Base-by-base conservation (phyloP, 2,888 invertebrate genomes). In the Slavum lentiscoides region DNA sequence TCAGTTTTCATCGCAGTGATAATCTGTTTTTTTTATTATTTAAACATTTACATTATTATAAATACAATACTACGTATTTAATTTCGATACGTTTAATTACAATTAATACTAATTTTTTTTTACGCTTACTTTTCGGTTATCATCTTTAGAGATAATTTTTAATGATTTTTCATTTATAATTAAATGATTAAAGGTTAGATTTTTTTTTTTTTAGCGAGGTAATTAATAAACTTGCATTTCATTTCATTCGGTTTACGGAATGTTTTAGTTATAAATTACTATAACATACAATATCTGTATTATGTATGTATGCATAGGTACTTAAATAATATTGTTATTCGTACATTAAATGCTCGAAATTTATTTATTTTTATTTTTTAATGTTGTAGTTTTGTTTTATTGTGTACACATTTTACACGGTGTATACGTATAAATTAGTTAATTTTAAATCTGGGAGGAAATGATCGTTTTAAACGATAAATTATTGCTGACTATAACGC, bases 131-230 rank as follows among this genome's bases (percentile, higher is more conserved):
- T 68, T 53, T 68, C 39, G 39, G 30, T 30, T 30, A 30, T 70
- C 58, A 59, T 59, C 72, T 58, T 39, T 21, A n/a, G 4, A 39
- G 72, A 70, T 70, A 70, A 59, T 43, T 30, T 55, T 70, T 53
- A 30, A 64, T 64, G 37, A 43, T 59, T 37, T 53, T 9, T 49
- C n/a, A 15, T 64, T 37, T 66, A 21, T 39, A 37, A 72, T 59
- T 39, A 21, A 72, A 59, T 21, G 15, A 59, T n/a, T 39, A 66
- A 72, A 72, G 72, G 39, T 72, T 72, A 72, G 8, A 23, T 13
- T 37, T 15, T 23, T 70, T 2, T 39, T 19, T 61, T 23, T 30
- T 30, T 30, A 30, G 37, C 53, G 49, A 80, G 53, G 17, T 64
- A 55, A 72, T 72, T 37, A 30, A 19, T 17, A 30, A 15, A 30